These are phyloP conservation scores for Mesitornis unicolor DNA, from an alignment of 2,113 vertebrate genomes.

Conservation along the genomic window DNA sequence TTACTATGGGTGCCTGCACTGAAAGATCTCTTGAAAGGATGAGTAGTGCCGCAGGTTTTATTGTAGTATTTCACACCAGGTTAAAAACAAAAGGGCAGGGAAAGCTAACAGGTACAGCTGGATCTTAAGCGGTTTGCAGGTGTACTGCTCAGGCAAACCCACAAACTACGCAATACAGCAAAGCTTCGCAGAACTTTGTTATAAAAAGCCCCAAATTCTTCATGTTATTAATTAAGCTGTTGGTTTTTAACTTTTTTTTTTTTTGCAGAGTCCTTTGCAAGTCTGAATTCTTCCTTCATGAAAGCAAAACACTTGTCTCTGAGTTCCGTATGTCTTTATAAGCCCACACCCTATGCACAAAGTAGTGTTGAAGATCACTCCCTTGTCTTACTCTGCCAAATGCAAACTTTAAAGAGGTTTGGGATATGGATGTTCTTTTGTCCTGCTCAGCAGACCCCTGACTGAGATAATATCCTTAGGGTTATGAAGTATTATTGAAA, in stretches of 20 bases:
- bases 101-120: not conserved
- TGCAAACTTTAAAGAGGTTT: constrained; percentile 48
- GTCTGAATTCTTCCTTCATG: not conserved
- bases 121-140: not conserved
- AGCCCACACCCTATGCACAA: constrained; percentile 39
- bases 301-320: constrained; percentile 21
- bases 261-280: not conserved
- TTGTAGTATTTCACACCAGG: not conserved
- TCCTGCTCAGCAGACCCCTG: constrained; percentile 35
- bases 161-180: not conserved
- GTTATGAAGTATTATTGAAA: constrained; percentile 49
- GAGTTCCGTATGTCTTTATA: not conserved
- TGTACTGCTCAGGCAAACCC: not conserved
- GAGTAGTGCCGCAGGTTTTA: not conserved
- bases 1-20: not conserved
- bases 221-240: not conserved
- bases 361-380: constrained; percentile 19
- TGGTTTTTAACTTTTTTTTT: not conserved
- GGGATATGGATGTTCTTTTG: constrained; percentile 31
- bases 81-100: not conserved
- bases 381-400: constrained; percentile 34
- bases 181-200: not conserved
- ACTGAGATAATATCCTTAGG: constrained; percentile 53
- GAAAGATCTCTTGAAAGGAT: not conserved
- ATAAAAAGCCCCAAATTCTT: not conserved